Evolutionary conservation across 2,797 vertebrate species (phyloP).

Genomic region (Ciconia nigra): DNA sequence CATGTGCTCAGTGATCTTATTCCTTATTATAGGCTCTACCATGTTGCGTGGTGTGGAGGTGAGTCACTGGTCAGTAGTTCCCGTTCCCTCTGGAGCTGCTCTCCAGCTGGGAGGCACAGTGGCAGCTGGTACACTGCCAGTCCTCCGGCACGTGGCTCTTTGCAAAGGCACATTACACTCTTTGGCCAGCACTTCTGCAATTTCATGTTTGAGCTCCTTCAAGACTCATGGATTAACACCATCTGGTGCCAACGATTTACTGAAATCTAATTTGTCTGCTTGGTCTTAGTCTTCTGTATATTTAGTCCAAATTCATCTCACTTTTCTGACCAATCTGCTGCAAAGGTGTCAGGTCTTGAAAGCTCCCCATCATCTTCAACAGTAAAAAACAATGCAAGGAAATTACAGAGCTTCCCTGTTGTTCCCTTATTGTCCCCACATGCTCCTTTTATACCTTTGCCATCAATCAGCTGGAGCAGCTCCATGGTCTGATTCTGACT

Average conservation of each 20-base stretch:
- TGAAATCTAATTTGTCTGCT: background rate
- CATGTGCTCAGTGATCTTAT: background rate
- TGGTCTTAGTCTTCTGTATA: background rate
- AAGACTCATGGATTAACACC: background rate
- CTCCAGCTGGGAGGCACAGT: accelerated
- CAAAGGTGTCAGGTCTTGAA: background rate
- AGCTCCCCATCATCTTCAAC: background rate
- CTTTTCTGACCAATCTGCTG: background rate
- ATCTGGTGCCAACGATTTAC: background rate
- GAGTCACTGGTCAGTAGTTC: accelerated
- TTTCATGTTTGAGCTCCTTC: accelerated
- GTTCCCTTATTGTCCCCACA: background rate
- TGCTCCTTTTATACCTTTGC: background rate
- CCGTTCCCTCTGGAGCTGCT: accelerated
- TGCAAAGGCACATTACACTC: background rate
- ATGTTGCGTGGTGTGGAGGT: accelerated
- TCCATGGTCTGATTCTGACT: background rate
- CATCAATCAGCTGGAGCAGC: background rate
- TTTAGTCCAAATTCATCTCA: background rate
- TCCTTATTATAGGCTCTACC: background rate
- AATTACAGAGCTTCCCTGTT: background rate
- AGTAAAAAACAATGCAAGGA: background rate
- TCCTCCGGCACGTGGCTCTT: accelerated
- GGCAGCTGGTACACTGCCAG: background rate
- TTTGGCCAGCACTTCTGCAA: background rate